phyloP scores from a whole-genome alignment of 2,888 invertebrate species.

The Caenorhabditis wallacei region DNA sequence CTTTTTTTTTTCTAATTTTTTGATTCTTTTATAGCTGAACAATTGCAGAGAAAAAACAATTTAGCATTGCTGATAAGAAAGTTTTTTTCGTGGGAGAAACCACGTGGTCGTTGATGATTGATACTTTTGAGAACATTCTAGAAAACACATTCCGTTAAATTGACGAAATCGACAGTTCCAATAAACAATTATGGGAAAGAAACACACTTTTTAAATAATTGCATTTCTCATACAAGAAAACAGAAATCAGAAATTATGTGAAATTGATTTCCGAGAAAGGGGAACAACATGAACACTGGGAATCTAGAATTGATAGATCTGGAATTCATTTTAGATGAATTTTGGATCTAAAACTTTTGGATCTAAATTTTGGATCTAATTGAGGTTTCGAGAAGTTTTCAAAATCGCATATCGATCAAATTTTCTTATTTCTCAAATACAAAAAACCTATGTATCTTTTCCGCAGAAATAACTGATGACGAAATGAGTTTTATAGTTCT shows the following conservation, averaged over 20 bases:
- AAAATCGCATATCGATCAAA: too few species aligned
- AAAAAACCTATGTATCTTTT: background rate
- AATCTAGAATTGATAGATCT: too few species aligned
- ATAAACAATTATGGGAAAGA: constrained; percentile 10
- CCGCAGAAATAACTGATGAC: background rate
- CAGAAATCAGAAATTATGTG: background rate
- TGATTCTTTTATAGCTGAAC: background rate
- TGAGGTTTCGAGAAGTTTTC: too few species aligned
- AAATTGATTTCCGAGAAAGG: background rate
- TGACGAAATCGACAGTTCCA: constrained; percentile 22
- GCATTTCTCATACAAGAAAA: constrained; percentile 15
- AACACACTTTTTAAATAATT: background rate
- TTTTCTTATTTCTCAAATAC: too few species aligned
- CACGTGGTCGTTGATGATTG: constrained; percentile 45
- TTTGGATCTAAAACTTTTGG: too few species aligned
- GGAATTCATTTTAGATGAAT: too few species aligned
- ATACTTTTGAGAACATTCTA: constrained; percentile 17
- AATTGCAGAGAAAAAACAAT: constrained; percentile 7
- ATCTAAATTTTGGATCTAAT: too few species aligned
- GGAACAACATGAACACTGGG: too few species aligned
- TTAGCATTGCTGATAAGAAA: constrained; percentile 7
- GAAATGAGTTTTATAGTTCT: constrained; percentile 5
- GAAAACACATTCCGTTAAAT: constrained; percentile 30
- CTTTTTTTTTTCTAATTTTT: background rate
- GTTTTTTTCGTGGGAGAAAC: constrained; percentile 7